Evolutionary conservation across 2,888 invertebrate genomes (phyloP), one percentile per base, ranked within the genome.

Genomic region (Metacarcinus magister): DNA sequence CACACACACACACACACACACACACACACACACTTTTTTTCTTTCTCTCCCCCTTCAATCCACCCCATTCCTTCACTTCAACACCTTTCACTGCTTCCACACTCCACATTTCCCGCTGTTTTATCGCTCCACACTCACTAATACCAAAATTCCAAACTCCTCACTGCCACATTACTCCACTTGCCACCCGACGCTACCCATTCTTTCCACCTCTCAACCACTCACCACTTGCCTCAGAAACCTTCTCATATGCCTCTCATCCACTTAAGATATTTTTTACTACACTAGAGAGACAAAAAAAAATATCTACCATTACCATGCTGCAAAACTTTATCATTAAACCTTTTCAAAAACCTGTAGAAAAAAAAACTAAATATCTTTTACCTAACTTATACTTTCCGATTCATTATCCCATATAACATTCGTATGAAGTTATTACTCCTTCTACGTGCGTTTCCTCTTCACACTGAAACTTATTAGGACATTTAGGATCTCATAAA

Each of bases 1-100:
- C n/a, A n/a, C 75, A 75, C 75, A n/a, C 75, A 75, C 75, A 75
- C 75, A 75, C 75, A 75, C 75, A 75, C 75, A 75, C 75, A 75
- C 75, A 75, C 75, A 75, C 75, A 54, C 54, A 54, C 54, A 54
- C 54, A 54, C 54, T 19, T 67, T 19, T 67, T 67, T n/a, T 67
- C 67, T 67, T n/a, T n/a, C 67, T 67, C n/a, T n/a, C 0, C 23
- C 23, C 67, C 23, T 54, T 54, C 16, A 54, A 13, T 54, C 2
- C 16, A 13, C 2, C 54, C 16, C 54, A 54, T 54, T 54, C 54
- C 13, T 13, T 0, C 54, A 54, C 54, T 54, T 54, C 54, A 10
- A 54, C 54, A 16, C 16, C 13, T 10, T 2, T 13, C 16, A 13
- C 54, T 54, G 10, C 54, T 54, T 54, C 16, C 13, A 13, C 13